A percentile compares a stretch with the other conserved stretches of the same genome.
phyloP scores from a whole-genome alignment of 2,888 invertebrate species.

The Ormyrus labotus region DNA sequence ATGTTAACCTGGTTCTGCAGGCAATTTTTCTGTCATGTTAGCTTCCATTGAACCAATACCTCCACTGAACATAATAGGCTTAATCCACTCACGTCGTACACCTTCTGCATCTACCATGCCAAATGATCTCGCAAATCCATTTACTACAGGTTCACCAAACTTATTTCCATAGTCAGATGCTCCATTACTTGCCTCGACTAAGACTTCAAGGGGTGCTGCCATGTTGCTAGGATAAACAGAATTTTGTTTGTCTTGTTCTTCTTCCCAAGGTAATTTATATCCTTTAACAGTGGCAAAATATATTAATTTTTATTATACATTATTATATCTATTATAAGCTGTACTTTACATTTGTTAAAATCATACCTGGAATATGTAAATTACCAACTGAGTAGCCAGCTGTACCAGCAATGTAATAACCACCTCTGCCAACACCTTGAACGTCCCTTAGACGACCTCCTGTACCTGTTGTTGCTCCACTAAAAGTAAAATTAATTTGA shows the following conservation, averaged over 20 bases:
- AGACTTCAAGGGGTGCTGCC: slow-evolving; percentile 91
- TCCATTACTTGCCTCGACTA: slow-evolving; percentile 97
- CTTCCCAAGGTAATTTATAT: slow-evolving; percentile 93
- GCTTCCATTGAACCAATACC: slow-evolving; percentile 95
- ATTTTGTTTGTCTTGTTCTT: slow-evolving; percentile 68
- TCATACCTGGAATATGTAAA: slow-evolving; percentile 88
- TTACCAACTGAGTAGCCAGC: slow-evolving; percentile 98
- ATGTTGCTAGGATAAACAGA: slow-evolving; percentile 89
- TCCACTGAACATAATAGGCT: slow-evolving; percentile 99
- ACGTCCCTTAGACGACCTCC: slow-evolving; percentile 97
- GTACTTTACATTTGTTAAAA: not conserved
- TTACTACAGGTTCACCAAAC: slow-evolving; percentile 96
- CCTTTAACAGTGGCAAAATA: slow-evolving; percentile 76
- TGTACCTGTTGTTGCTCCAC: slow-evolving; percentile 98
- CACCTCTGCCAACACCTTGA: slow-evolving; percentile 95
- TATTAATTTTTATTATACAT: not conserved
- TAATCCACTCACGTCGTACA: slow-evolving; percentile 93
- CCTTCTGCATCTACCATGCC: slow-evolving; percentile 83
- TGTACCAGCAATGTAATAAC: slow-evolving; percentile 95
- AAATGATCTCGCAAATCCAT: slow-evolving; percentile 94
- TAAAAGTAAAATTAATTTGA: slow-evolving; percentile 70
- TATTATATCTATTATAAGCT: not conserved
- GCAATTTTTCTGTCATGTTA: slow-evolving; percentile 86
- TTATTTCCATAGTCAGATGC: slow-evolving; percentile 99
- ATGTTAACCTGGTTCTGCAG: slow-evolving; percentile 82